A percentile compares a stretch with the other conserved stretches of the same genome.
phyloP scores from a whole-genome alignment of 2,888 invertebrate species.

The Dicycla oo region DNA sequence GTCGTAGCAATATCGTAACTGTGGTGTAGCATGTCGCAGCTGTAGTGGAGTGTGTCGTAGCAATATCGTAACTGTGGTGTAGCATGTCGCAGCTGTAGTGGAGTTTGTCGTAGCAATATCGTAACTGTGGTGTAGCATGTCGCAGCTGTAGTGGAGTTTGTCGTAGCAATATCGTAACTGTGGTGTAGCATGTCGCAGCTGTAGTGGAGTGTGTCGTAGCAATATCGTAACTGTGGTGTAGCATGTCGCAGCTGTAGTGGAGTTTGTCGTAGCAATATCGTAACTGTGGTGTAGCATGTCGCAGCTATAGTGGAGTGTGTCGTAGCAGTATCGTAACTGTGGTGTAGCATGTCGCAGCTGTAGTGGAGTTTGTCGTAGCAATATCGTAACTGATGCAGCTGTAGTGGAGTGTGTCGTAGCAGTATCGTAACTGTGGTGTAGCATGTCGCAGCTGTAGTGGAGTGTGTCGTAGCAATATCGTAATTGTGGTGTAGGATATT shows the following conservation, averaged over 20 bases:
- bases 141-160: too few relatives aligned
- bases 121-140: background rate
- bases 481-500: background rate
- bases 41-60: background rate
- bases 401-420: too few relatives aligned
- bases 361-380: too few relatives aligned
- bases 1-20: too few relatives aligned
- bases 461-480: too few relatives aligned
- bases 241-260: too few relatives aligned
- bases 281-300: background rate
- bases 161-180: background rate
- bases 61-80: background rate
- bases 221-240: background rate
- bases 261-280: fast-evolving
- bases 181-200: too few relatives aligned
- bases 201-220: too few relatives aligned
- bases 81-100: too few relatives aligned
- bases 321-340: background rate
- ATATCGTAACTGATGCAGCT: background rate
- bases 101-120: too few relatives aligned
- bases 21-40: background rate
- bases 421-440: background rate
- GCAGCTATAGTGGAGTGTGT: too few relatives aligned
- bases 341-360: background rate
- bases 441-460: too few relatives aligned